These are phyloP conservation scores for Prolemur simus DNA, from an alignment of 2,113 vertebrate species.

Conservation along the genomic window DNA sequence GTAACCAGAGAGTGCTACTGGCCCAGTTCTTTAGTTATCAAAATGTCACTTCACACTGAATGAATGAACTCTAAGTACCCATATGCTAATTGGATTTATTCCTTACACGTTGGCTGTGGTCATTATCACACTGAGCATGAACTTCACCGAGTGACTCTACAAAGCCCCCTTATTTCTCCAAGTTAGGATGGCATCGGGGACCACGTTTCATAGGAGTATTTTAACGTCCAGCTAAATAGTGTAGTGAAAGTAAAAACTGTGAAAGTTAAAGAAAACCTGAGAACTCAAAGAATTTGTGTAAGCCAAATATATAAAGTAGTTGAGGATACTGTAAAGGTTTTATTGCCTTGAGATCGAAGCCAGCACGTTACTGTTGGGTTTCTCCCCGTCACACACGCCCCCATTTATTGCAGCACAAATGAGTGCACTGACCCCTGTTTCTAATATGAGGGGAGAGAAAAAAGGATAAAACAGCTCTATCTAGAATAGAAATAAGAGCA, in stretches of 20 bases:
- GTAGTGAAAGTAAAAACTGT: slow-evolving; percentile 16
- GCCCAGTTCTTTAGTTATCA: slow-evolving; percentile 75
- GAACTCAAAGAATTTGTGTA: neutral
- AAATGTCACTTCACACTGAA: slow-evolving; percentile 75
- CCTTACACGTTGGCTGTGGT: slow-evolving; percentile 55
- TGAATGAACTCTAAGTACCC: slow-evolving; percentile 67
- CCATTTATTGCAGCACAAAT: neutral
- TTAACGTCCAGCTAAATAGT: neutral
- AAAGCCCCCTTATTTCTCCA: slow-evolving; percentile 39
- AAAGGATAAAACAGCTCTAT: neutral
- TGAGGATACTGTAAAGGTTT: slow-evolving; percentile 29
- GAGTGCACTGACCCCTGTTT: neutral
- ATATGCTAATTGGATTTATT: slow-evolving; percentile 74
- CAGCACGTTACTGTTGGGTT: neutral
- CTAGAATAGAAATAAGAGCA: neutral
- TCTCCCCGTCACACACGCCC: neutral
- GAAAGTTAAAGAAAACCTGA: neutral
- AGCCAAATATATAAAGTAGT: neutral
- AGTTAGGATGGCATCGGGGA: neutral
- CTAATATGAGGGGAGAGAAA: neutral
- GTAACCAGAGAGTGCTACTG: slow-evolving; percentile 70
- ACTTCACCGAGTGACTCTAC: slow-evolving; percentile 44
- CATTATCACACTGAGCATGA: slow-evolving; percentile 42
- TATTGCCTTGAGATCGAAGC: slow-evolving; percentile 18
- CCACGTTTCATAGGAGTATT: neutral